phyloP scores from a whole-genome alignment of 2,888 invertebrate genomes.

The Hydroisotoma schaefferi region DNA sequence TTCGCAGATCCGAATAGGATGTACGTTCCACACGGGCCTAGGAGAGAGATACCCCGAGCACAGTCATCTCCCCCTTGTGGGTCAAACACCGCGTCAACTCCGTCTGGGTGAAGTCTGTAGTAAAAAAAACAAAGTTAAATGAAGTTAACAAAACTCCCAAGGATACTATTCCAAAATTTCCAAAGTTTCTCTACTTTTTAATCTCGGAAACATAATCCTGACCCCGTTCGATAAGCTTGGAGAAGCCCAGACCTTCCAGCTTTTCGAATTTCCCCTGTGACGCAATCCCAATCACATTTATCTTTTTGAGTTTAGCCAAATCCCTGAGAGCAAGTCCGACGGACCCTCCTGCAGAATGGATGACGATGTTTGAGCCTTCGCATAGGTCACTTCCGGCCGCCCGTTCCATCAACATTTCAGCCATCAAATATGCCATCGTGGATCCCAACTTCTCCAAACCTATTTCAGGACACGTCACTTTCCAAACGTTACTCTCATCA shows the following conservation, averaged over 20 bases:
- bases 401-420: conserved; percentile 79
- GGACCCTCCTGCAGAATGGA: conserved; percentile 83
- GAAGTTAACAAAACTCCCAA: background rate
- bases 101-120: conserved; percentile 66
- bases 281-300: conserved; percentile 79
- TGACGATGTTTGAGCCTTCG: conserved; percentile 72
- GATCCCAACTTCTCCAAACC: conserved; percentile 70
- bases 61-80: conserved; percentile 85
- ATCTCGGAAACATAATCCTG: conserved; percentile 80
- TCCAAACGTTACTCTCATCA: conserved; percentile 72
- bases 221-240: conserved; percentile 74
- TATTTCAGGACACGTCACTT: conserved; percentile 62
- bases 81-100: conserved; percentile 81
- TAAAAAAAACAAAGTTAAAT: conserved; percentile 25
- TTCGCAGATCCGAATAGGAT: conserved; percentile 82
- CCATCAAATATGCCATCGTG: conserved; percentile 81
- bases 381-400: conserved; percentile 65
- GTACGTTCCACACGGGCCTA: conserved; percentile 85
- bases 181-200: conserved; percentile 64
- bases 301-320: conserved; percentile 57
- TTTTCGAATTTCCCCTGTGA: conserved; percentile 79
- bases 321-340: conserved; percentile 58
- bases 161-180: background rate
- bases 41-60: conserved; percentile 74
- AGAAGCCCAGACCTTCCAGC: conserved; percentile 66